Evolutionary conservation across 2,888 invertebrate species (phyloP).

Genomic region (Philaethria dido): DNA sequence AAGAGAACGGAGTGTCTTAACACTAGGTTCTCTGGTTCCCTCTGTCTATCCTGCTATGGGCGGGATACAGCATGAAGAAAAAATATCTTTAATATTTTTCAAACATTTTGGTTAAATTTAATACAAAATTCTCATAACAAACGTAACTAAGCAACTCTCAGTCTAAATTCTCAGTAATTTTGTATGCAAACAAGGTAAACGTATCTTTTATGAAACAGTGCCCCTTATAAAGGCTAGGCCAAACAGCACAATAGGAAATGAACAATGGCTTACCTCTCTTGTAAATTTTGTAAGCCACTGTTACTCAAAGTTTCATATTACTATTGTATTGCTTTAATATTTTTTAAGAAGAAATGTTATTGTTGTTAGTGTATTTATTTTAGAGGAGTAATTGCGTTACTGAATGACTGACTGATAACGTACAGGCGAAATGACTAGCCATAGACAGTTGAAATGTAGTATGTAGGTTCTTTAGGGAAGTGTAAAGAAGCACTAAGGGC

Average conservation of each 20-base stretch:
- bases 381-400: not conserved
- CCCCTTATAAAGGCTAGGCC: constrained; percentile 2
- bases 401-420: no score
- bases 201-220: constrained; percentile 9
- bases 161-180: not conserved
- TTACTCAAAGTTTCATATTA: not conserved
- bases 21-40: no score
- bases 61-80: no score
- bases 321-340: not conserved
- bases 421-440: no score
- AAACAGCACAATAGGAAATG: constrained; percentile 8
- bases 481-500: no score
- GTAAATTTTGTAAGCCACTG: constrained; percentile 1
- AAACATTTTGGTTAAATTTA: no score
- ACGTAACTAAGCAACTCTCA: not conserved
- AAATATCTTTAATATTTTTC: no score
- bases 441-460: no score
- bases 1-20: no score
- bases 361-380: not conserved
- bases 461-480: no score
- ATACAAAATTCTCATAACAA: not conserved
- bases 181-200: constrained; percentile 1
- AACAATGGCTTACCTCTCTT: constrained; percentile 16
- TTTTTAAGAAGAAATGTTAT: not conserved
- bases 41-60: no score